Conservation (phyloP, 2,888 invertebrate genomes). For the Ethmia dodecea region DNA sequence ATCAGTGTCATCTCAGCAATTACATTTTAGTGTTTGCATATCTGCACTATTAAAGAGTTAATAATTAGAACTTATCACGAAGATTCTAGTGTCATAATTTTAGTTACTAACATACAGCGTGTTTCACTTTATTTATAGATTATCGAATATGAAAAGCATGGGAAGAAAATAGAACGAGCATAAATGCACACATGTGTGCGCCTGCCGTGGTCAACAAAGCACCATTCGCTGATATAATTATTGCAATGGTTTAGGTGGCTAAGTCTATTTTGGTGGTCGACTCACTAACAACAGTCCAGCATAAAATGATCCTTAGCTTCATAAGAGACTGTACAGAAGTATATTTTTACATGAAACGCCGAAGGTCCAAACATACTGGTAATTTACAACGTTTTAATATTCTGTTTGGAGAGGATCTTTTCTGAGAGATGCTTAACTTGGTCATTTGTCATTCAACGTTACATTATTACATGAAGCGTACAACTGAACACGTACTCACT, state of each 20-base stretch:
- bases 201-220: constrained; percentile 53
- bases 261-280: constrained; percentile 64
- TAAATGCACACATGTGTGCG: constrained; percentile 44
- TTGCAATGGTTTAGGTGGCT: constrained; percentile 44
- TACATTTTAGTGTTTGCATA: constrained; percentile 11
- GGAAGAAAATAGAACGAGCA: constrained; percentile 11
- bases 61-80: constrained; percentile 8
- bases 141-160: neutral
- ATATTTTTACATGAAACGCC: constrained; percentile 30
- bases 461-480: constrained; percentile 27
- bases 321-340: constrained; percentile 26
- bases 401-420: constrained; percentile 44
- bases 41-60: constrained; percentile 6
- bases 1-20: constrained; percentile 6
- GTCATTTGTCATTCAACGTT: constrained; percentile 40
- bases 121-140: neutral
- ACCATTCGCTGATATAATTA: constrained; percentile 69
- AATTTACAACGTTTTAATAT: constrained; percentile 29
- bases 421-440: constrained; percentile 35
- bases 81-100: constrained; percentile 36
- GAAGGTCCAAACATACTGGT: constrained; percentile 38
- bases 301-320: constrained; percentile 33
- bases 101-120: constrained; percentile 4
- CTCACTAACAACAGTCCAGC: constrained; percentile 43
- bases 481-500: too few species aligned